Evolutionary conservation across 2,888 invertebrate species (phyloP).

Genomic region (Pheosia tremula): DNA sequence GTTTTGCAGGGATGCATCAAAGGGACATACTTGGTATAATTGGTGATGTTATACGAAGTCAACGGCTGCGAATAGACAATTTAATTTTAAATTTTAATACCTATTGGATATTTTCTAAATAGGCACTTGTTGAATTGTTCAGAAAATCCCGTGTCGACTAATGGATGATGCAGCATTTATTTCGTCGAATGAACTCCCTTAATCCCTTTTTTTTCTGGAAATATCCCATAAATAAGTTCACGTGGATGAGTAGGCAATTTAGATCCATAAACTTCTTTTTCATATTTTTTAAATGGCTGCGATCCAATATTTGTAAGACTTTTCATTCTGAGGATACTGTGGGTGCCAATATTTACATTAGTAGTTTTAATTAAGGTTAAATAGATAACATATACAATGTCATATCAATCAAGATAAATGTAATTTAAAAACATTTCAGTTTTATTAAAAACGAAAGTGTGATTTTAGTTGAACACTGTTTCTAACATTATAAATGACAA

Average conservation of each 20-base stretch:
- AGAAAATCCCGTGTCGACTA: no score
- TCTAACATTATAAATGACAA: neutral
- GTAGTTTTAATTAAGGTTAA: conserved; percentile 35
- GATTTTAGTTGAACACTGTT: neutral
- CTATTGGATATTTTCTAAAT: no score
- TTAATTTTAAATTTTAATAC: no score
- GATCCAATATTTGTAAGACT: neutral
- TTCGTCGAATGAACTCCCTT: no score
- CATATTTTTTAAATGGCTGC: neutral
- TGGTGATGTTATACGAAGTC: conserved; percentile 19
- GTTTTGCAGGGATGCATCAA: conserved; percentile 27
- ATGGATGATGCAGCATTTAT: no score
- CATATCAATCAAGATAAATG: conserved; percentile 38
- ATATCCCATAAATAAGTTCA: no score
- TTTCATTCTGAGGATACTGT: neutral
- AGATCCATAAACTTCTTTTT: no score
- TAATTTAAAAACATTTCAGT: neutral
- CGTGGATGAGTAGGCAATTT: no score
- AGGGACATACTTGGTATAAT: conserved; percentile 12
- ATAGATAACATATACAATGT: conserved; percentile 24
- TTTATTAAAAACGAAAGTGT: neutral
- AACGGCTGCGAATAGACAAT: neutral
- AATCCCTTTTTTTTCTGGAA: neutral
- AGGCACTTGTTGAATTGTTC: no score
- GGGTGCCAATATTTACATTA: conserved; percentile 2